These are phyloP conservation scores for Folsomia candida DNA, from an alignment of 2,888 invertebrate species.

Conservation along the genomic window DNA sequence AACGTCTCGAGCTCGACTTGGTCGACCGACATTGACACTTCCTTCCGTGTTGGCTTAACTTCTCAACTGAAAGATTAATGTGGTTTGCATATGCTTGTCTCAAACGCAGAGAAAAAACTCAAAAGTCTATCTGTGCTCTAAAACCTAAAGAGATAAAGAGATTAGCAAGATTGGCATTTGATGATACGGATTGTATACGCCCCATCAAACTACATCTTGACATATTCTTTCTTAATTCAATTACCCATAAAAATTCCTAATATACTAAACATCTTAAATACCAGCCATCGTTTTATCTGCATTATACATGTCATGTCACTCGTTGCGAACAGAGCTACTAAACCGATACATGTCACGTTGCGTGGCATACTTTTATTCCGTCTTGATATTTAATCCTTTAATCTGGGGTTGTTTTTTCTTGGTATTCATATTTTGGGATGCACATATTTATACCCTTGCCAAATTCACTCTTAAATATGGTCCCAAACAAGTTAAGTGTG, in stretches of 20 bases:
- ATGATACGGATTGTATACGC: too few relatives aligned
- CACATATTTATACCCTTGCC: not conserved
- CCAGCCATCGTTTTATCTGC: not conserved
- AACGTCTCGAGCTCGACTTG: not conserved
- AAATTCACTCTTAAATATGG: not conserved
- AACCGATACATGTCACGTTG: not conserved
- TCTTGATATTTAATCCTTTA: not conserved
- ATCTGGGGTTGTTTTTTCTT: not conserved
- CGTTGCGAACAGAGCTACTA: not conserved
- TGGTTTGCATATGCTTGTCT: not conserved
- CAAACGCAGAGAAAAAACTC: too few relatives aligned
- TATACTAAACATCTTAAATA: not conserved
- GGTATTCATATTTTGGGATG: not conserved
- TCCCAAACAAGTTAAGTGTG: not conserved
- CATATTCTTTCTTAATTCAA: slow-evolving; percentile 2
- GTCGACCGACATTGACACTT: not conserved
- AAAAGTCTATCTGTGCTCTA: too few relatives aligned
- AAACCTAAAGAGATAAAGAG: slow-evolving; percentile 3
- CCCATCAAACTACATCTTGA: slow-evolving; percentile 1
- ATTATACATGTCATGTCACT: not conserved
- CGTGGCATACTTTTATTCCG: not conserved
- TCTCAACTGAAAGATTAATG: not conserved
- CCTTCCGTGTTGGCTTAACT: not conserved
- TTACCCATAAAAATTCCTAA: not conserved
- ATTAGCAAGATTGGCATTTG: slow-evolving; percentile 5